A percentile compares a stretch with the other conserved stretches of the same genome.
These are phyloP conservation scores for Lasioglossum pauxillum DNA, from an alignment of 2,888 invertebrate species.

Conservation along the genomic window DNA sequence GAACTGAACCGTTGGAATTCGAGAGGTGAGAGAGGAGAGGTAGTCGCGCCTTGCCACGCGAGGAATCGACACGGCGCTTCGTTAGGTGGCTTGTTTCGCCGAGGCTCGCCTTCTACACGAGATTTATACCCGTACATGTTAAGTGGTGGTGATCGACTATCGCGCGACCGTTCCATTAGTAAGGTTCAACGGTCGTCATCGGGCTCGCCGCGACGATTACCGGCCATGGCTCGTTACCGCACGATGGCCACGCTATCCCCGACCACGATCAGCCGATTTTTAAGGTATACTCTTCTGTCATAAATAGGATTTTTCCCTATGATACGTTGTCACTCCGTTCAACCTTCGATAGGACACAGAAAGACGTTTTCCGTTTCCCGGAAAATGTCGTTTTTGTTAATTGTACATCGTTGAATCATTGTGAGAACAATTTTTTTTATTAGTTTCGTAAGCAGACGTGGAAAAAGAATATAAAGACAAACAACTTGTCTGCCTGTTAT, in stretches of 20 bases:
- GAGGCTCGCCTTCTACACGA: slow-evolving; percentile 51
- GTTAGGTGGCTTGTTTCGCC: slow-evolving; percentile 75
- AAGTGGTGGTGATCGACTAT: slow-evolving; percentile 78
- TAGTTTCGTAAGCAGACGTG: no score
- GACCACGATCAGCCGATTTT: slow-evolving; percentile 17
- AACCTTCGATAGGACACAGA: no score
- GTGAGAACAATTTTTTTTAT: no score
- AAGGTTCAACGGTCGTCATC: slow-evolving; percentile 65
- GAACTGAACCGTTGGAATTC: slow-evolving; percentile 74
- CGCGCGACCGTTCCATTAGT: slow-evolving; percentile 72
- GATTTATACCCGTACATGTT: slow-evolving; percentile 75
- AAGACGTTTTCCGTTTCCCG: neutral
- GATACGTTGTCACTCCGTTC: neutral
- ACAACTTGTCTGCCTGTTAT: neutral
- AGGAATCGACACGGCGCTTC: slow-evolving; percentile 77
- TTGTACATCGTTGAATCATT: neutral
- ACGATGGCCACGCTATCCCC: slow-evolving; percentile 14
- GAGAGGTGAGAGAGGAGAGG: slow-evolving; percentile 65
- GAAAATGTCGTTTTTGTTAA: neutral
- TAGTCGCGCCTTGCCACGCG: slow-evolving; percentile 79
- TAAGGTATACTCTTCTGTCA: slow-evolving; percentile 34
- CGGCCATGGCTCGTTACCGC: slow-evolving; percentile 45
- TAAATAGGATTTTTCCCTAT: neutral
- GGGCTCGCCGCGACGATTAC: slow-evolving; percentile 51
- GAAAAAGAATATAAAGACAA: neutral